Base-by-base conservation (phyloP, 2,113 vertebrate species). In the Prionailurus viverrinus region DNA sequence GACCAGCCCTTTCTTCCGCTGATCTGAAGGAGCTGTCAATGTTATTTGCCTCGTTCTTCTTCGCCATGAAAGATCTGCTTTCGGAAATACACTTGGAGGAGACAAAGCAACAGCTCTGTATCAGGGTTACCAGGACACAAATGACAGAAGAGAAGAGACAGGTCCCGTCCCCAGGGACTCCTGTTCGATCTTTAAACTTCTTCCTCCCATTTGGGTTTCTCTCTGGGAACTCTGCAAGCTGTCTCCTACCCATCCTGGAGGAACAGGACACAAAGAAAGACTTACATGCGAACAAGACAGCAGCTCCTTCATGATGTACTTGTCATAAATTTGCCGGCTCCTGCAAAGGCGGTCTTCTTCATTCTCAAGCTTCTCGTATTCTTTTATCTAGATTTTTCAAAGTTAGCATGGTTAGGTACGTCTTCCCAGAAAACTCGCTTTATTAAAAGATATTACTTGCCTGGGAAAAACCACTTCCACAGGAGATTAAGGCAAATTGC, bases 241-340 rank as follows among this genome's bases (percentile, higher is more conserved):
- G 66, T 9, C n/a, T 63, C 58, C 11, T 0, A 13, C 0, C 65
- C 74, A n/a, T 0, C 11, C 5, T 4, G 16, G 7, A 13, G 25
- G 21, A 16, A 66, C 0, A 4, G 63, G 58, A 15, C 3, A 12
- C 1, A 2, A 51, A 25, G 36, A 45, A 82, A 89, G 36, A 97
- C 99, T 98, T 98, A 99, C 99, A 0, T 99, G 99, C 3, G 99
- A 99, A 97, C 99, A 99, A 41, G 99, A 99, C 33, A 99, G 99
- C 12, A 99, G 99, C 98, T 99, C 99, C 98, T 99, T 99, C 99
- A 99, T 99, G 96, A 99, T 99, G 98, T 99, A 99, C 3, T 98
- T 99, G 78, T 99, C 99, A 0, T 99, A 99, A 80, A 99, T 99
- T 97, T 99, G 99, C 31, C 99, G 99, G 97, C 99, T 99, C 63